Base-by-base conservation (phyloP, 2,113 vertebrate genomes). In the Thunnus maccoyii region DNA sequence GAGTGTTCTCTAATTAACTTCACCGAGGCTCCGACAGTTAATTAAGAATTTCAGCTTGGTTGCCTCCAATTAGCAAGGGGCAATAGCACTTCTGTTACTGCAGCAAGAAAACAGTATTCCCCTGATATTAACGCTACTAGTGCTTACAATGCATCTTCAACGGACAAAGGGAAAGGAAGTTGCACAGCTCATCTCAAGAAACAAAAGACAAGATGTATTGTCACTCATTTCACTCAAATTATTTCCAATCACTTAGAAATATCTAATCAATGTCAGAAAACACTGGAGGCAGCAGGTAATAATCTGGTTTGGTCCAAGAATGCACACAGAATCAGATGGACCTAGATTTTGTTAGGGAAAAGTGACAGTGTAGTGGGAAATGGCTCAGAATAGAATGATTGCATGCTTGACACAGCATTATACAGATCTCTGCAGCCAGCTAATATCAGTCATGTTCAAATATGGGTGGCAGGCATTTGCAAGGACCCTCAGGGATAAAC, bases 11-110 rank as follows among this genome's bases (percentile, higher is more conserved):
- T 97, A 94, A 95, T 96, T 94, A 96, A 95, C 92, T 96, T 95
- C 93, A 94, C 94, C 65, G 94, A 91, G 55, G 88, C 91, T 94
- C 94, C 91, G 92, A 93, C 94, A 93, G 89, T 95, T 97, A 95
- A 96, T 96, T 95, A 95, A 95, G 91, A 92, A 93, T 97, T 97
- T 94, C 93, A 93, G 92, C 93, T 96, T 91, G 93, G 92, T 71
- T 96, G 92, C 86, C 91, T 95, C 95, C 94, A 96, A 92, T 96
- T 97, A 96, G 89, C 75, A 92, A 90, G 88, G 93, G 89, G 87
- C 93, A 92, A 88, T 87, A 90, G 55, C 86, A 75, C 91, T 92
- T 82, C 85, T 90, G 89, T 93, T 94, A 76, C 88, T 88, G 90
- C 86, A 86, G 88, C 71, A 90, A 84, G 73, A 85, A 91, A 91